Conservation (phyloP, 1,140 invertebrate species). For the Lineus longissimus region DNA sequence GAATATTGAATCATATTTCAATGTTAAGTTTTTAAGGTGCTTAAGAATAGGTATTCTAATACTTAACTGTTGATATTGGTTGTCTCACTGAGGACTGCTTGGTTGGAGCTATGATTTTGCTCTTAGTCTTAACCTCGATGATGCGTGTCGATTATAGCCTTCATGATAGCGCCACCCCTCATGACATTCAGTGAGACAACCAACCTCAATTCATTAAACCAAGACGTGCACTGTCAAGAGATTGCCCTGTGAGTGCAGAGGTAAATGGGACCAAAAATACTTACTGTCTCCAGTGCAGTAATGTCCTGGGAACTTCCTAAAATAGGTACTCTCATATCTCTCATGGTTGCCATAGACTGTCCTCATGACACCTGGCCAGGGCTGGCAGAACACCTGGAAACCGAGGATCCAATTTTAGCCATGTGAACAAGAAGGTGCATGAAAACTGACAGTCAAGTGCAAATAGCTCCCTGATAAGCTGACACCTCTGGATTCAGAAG, state of each 20-base stretch:
- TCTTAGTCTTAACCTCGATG: no score
- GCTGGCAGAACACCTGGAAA: slow-evolving; percentile 68
- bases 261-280: slow-evolving; percentile 2
- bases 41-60: not conserved
- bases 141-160: no score
- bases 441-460: no score
- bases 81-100: no score
- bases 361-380: slow-evolving; percentile 97
- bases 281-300: slow-evolving; percentile 96
- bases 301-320: slow-evolving; percentile 90
- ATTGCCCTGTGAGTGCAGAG: no score
- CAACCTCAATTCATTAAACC: no score
- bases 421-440: not conserved
- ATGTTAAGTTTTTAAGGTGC: not conserved
- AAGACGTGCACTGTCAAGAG: no score
- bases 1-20: slow-evolving; percentile 2
- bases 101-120: no score
- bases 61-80: not conserved
- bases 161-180: no score
- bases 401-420: not conserved
- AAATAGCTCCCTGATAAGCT: no score
- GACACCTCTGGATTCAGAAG: no score
- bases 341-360: slow-evolving; percentile 88
- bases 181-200: no score
- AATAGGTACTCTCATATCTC: slow-evolving; percentile 91